Percentiles rank a stretch among this genome's conserved stretches.
These are phyloP conservation scores for Dromaius novaehollandiae DNA, from an alignment of 2,113 vertebrate species.

Conservation along the genomic window DNA sequence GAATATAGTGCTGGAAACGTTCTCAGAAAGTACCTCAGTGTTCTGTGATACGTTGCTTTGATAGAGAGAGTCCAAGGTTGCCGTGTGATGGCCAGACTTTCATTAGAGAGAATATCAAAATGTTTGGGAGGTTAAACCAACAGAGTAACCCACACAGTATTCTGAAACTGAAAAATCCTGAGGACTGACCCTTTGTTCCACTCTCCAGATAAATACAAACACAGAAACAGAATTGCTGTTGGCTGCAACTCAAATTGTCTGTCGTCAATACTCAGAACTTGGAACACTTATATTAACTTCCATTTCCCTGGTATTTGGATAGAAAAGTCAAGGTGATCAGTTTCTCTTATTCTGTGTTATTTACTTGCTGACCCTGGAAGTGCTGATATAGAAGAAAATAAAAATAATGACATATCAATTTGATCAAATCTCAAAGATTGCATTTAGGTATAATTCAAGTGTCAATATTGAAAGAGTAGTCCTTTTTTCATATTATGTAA, in stretches of 20 bases:
- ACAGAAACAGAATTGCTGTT: not conserved
- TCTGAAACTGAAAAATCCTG: not conserved
- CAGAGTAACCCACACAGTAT: not conserved
- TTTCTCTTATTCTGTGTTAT: not conserved
- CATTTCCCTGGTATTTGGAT: rapidly evolving
- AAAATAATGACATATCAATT: not conserved
- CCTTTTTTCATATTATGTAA: not conserved
- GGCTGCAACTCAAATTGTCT: not conserved
- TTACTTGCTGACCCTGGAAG: not conserved
- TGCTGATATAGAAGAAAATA: not conserved
- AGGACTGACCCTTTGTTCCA: not conserved
- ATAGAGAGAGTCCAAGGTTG: rapidly evolving
- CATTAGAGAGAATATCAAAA: not conserved
- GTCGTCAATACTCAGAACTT: not conserved
- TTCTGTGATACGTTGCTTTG: not conserved
- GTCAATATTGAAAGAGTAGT: not conserved
- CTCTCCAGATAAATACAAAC: not conserved
- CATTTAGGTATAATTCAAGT: rapidly evolving
- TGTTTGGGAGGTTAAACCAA: not conserved
- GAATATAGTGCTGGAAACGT: not conserved
- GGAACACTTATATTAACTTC: rapidly evolving
- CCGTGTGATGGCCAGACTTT: rapidly evolving
- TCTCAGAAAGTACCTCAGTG: not conserved
- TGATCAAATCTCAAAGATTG: not conserved
- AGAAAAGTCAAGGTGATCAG: not conserved